Base-by-base conservation (phyloP, 2,888 invertebrate species). In the Lomographa bimaculata region DNA sequence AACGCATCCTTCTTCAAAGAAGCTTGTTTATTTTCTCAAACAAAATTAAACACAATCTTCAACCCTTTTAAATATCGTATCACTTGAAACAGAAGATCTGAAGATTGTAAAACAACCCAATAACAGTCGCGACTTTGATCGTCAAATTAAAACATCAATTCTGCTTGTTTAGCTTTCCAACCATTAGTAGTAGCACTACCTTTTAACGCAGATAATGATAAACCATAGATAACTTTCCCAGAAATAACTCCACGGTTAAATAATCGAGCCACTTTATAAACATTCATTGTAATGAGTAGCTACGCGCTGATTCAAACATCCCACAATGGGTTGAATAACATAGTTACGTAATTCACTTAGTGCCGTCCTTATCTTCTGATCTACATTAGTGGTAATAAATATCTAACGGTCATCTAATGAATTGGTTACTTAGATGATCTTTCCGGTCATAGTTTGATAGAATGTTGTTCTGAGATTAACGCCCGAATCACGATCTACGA, bases 341-440 rank as follows among this genome's bases (percentile, higher is more conserved):
- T 28, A 33, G 56, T 79, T 78, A 60, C 64, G 63, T 64, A 75
- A 79, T 63, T 55, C 60, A 63, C 60, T 67, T 60, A 61, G 39
- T 26, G 9, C 40, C 54, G 47, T 51, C 48, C 46, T 50, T 50
- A 63, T 71, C 71, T 68, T 64, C 44, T 33, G 54, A 67, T 76
- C 68, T 50, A 54, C 50, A 52, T 67, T 62, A 60, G 53, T 52
- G 65, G 68, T 68, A 54, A 56, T 71, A 67, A 54, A 58, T 72
- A 70, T 71, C 66, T 52, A 46, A 48, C 56, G 60, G 61, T 61
- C 67, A 65, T 60, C 64, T 63, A 60, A 65, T 59, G 54, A 51
- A 54, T 60, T 47, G 49, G 64, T 62, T 10, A 7, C 26, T 26
- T 60, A 64, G 60, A 59, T 59, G 42, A 47, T 50, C 47, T 53